Conservation (phyloP, 92 coral and sea anemone species). For the Hydrozoanthus gracilis region DNA sequence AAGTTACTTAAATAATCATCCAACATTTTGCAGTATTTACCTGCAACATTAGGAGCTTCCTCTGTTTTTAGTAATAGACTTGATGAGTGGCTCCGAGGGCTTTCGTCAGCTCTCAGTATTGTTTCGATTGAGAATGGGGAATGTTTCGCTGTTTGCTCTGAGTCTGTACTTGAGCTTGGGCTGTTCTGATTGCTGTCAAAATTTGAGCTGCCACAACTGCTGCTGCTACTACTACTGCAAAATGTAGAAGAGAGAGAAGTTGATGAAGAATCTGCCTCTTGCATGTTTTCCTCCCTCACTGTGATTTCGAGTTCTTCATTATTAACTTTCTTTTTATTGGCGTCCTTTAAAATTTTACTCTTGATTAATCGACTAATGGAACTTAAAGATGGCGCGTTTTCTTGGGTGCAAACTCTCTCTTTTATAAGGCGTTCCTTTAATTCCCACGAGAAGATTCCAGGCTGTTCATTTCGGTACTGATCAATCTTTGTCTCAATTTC, state of each 20-base stretch:
- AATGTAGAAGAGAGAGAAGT: background rate
- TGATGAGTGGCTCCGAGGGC: background rate
- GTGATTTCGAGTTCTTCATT: background rate
- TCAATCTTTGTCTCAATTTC: constrained; percentile 83
- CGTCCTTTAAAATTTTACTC: constrained; percentile 63
- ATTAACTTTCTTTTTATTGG: constrained; percentile 1
- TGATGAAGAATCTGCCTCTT: background rate
- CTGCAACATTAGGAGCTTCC: background rate
- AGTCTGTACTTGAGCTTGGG: constrained; percentile 3
- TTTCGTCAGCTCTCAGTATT: background rate
- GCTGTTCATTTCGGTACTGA: constrained; percentile 73
- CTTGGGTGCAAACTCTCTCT: constrained; percentile 75
- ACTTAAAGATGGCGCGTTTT: constrained; percentile 82
- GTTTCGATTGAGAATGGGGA: constrained; percentile 3
- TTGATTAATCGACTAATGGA: constrained; percentile 88
- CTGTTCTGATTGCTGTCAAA: background rate
- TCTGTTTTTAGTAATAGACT: background rate
- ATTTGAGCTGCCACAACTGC: background rate
- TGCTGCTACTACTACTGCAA: background rate
- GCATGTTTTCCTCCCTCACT: background rate
- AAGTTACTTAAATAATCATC: background rate
- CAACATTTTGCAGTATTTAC: background rate
- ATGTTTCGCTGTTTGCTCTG: background rate
- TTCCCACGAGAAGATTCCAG: constrained; percentile 93
- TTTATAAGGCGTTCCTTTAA: constrained; percentile 77